Evolutionary conservation across 2,888 invertebrate genomes (phyloP).

Genomic region (Aromia moschata): DNA sequence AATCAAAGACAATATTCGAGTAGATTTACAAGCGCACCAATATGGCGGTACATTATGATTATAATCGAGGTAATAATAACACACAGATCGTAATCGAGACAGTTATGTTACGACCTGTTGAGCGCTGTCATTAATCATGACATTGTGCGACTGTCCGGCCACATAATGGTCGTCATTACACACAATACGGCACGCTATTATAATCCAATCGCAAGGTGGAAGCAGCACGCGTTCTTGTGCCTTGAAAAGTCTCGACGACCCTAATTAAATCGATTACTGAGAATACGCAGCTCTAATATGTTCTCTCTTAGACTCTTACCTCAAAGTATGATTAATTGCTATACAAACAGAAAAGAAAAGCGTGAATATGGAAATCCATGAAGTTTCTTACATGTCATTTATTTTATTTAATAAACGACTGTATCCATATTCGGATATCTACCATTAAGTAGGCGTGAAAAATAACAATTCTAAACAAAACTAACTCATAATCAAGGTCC

Average conservation of each 20-base stretch:
- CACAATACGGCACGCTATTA: constrained; percentile 39
- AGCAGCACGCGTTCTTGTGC: constrained; percentile 28
- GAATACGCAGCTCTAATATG: too few species aligned
- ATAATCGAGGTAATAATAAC: constrained; percentile 26
- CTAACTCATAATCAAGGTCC: too few species aligned
- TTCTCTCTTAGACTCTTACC: too few species aligned
- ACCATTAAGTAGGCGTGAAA: too few species aligned
- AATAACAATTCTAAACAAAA: too few species aligned
- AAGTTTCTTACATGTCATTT: too few species aligned
- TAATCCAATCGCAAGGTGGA: constrained; percentile 43
- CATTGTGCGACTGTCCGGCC: constrained; percentile 40
- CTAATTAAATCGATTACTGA: constrained; percentile 25
- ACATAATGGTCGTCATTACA: constrained; percentile 43
- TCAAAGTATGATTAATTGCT: too few species aligned
- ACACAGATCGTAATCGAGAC: constrained; percentile 28
- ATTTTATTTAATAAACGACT: too few species aligned
- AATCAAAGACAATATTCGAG: too few species aligned
- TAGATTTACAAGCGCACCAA: background rate
- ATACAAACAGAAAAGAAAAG: too few species aligned
- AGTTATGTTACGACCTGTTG: constrained; percentile 31
- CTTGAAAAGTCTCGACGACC: constrained; percentile 17
- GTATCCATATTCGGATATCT: too few species aligned
- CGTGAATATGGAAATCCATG: too few species aligned
- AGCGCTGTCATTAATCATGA: constrained; percentile 36
- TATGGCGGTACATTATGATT: constrained; percentile 17